Conservation (phyloP, 2,113 vertebrate genomes). For the Meleagris gallopavo region DNA sequence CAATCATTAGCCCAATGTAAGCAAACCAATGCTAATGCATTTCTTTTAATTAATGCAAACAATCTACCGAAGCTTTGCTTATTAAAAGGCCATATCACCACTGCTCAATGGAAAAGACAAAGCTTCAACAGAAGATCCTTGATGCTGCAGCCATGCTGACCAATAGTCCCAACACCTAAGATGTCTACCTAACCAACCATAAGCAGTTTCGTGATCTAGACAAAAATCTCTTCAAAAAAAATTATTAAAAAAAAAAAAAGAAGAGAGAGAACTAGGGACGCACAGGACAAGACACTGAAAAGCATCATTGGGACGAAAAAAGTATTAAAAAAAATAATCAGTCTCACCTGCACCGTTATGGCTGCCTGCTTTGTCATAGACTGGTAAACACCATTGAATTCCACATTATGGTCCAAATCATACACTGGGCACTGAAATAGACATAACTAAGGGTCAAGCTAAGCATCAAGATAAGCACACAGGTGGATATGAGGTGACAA, state of each 20-base stretch:
- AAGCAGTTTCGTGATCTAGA: background rate
- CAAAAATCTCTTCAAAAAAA: background rate
- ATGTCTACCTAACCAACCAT: background rate
- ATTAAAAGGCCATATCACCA: background rate
- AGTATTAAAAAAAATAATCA: background rate
- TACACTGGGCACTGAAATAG: slow-evolving; percentile 83
- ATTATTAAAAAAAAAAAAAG: background rate
- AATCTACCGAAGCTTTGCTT: background rate
- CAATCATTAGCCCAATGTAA: background rate
- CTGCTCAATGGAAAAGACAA: background rate
- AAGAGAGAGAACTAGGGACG: background rate
- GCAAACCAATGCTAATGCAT: background rate
- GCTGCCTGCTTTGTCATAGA: slow-evolving; percentile 85
- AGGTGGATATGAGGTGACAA: background rate
- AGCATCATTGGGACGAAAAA: background rate
- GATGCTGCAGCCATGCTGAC: background rate
- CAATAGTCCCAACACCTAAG: background rate
- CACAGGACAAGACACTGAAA: background rate
- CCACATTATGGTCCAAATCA: slow-evolving; percentile 84
- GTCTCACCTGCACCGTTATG: slow-evolving; percentile 84
- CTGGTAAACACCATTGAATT: slow-evolving; percentile 85
- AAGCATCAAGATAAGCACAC: background rate
- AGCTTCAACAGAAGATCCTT: background rate
- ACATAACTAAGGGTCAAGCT: background rate
- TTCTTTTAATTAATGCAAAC: background rate